Evolutionary conservation across 2,113 vertebrate genomes (phyloP).

Genomic region (Varanus salvator): DNA sequence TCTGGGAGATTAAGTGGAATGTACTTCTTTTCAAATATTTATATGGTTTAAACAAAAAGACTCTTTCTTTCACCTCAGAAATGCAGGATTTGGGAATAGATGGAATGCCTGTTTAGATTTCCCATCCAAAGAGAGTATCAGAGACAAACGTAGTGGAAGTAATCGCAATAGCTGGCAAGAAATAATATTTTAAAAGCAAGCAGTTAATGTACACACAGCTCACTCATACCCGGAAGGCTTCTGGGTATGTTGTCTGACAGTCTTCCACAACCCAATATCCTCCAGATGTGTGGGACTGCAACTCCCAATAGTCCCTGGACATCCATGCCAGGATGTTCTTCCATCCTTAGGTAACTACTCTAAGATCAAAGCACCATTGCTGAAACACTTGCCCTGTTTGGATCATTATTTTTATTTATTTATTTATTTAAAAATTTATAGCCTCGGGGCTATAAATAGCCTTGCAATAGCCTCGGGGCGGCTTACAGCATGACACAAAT

Average conservation of each 20-base stretch:
- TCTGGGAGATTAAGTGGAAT: slow-evolving; percentile 56
- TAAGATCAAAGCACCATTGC: too few relatives aligned
- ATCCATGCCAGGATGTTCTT: too few relatives aligned
- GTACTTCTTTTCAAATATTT: slow-evolving; percentile 66
- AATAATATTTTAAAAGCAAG: slow-evolving; percentile 40
- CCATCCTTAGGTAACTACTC: too few relatives aligned
- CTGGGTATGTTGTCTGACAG: not conserved
- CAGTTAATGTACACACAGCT: not conserved
- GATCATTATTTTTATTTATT: too few relatives aligned
- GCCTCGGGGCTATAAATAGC: too few relatives aligned
- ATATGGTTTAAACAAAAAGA: slow-evolving; percentile 47
- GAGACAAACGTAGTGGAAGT: slow-evolving; percentile 37
- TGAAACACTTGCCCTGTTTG: too few relatives aligned
- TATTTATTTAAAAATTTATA: too few relatives aligned
- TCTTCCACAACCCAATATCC: too few relatives aligned
- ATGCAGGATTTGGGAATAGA: slow-evolving; percentile 65
- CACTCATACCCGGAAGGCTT: slow-evolving; percentile 9
- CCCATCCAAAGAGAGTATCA: slow-evolving; percentile 50
- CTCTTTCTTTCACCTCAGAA: slow-evolving; percentile 48
- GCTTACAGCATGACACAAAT: too few relatives aligned
- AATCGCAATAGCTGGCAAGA: slow-evolving; percentile 48
- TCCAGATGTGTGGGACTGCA: too few relatives aligned
- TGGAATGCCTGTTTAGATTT: slow-evolving; percentile 64
- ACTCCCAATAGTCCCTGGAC: too few relatives aligned
- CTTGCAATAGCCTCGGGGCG: too few relatives aligned